Conservation (phyloP, 2,113 vertebrate species). For the Probosciger aterrimus region DNA sequence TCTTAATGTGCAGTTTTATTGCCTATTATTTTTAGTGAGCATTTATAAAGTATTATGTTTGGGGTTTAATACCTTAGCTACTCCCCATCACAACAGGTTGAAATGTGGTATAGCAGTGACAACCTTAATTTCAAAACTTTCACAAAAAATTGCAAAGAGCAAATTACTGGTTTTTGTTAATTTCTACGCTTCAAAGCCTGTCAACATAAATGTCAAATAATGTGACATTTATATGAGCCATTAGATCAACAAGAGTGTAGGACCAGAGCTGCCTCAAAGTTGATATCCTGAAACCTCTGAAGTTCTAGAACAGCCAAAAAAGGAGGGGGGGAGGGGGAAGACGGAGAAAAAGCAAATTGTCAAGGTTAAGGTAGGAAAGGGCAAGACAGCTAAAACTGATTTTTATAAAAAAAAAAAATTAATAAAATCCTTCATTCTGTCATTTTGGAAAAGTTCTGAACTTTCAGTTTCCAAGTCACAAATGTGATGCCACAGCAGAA, state of each 20-base stretch:
- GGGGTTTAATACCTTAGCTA: conserved; percentile 50
- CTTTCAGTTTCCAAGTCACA: conserved; percentile 17
- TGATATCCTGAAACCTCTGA: conserved; percentile 42
- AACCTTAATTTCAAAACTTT: conserved; percentile 53
- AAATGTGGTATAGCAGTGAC: conserved; percentile 44
- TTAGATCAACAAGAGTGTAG: conserved; percentile 45
- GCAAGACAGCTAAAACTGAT: conserved; percentile 25
- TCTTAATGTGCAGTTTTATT: conserved; percentile 46
- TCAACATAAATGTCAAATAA: conserved; percentile 58
- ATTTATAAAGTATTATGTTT: conserved; percentile 52
- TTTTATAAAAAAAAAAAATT: background rate
- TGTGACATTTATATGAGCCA: conserved; percentile 56
- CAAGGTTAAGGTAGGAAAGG: conserved; percentile 15
- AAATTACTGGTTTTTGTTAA: conserved; percentile 23
- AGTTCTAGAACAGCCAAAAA: conserved; percentile 35
- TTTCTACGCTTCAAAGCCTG: conserved; percentile 40
- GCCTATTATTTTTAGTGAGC: conserved; percentile 63
- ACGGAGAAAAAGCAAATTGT: background rate
- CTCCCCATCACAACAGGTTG: conserved; percentile 48
- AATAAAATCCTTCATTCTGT: background rate
- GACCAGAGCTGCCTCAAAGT: conserved; percentile 53
- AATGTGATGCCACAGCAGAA: background rate
- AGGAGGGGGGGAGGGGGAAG: background rate
- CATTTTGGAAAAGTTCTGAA: conserved; percentile 51
- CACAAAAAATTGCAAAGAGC: conserved; percentile 44